Conservation (phyloP, 2,113 vertebrate genomes). For the Macrotus californicus region DNA sequence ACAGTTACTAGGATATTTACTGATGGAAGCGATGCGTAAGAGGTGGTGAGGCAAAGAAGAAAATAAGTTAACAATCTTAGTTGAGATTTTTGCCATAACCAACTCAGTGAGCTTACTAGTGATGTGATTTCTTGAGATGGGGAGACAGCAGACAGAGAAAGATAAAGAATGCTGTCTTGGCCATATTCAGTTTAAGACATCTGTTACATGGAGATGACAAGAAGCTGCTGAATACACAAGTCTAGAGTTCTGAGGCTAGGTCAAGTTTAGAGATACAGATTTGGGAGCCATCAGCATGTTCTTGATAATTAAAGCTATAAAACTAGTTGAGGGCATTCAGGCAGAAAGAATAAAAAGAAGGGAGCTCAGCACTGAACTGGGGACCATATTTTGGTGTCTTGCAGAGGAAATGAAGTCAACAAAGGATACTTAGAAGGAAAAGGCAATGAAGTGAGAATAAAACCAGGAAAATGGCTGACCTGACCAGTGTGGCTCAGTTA, state of each 20-base stretch:
- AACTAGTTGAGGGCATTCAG: neutral
- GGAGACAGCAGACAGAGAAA: neutral
- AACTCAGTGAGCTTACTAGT: neutral
- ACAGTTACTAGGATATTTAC: neutral
- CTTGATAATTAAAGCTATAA: neutral
- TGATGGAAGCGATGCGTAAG: neutral
- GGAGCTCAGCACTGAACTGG: neutral
- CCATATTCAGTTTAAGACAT: neutral
- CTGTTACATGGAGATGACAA: neutral
- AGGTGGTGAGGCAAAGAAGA: neutral
- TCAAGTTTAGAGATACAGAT: neutral
- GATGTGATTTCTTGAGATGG: neutral
- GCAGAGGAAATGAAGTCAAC: neutral
- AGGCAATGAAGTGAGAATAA: neutral
- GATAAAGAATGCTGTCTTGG: neutral
- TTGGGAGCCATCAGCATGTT: neutral
- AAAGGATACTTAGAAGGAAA: neutral
- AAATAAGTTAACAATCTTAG: neutral
- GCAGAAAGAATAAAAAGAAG: neutral
- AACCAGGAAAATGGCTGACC: neutral
- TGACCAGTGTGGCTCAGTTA: too few species aligned
- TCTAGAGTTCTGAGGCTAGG: neutral
- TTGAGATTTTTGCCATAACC: neutral
- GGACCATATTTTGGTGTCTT: neutral
- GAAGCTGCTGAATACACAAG: neutral